Evolutionary conservation across 2,888 invertebrate species (phyloP).

Genomic region (Athripsodes cinereus): DNA sequence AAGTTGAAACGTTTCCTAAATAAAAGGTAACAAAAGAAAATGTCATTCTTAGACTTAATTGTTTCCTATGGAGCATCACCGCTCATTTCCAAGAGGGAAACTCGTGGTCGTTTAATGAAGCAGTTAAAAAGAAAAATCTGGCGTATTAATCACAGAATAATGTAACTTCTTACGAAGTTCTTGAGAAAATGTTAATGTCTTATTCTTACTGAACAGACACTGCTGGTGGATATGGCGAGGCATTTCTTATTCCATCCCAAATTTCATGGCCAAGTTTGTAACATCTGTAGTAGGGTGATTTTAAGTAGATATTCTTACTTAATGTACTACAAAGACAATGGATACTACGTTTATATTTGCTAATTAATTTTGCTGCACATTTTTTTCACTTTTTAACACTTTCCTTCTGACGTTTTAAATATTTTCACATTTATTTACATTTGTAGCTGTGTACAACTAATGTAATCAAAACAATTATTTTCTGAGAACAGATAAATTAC

Average conservation of each 20-base stretch:
- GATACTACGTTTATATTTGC: too few relatives aligned
- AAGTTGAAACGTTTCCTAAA: conserved; percentile 6
- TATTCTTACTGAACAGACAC: neutral
- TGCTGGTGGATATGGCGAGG: neutral
- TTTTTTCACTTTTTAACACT: too few relatives aligned
- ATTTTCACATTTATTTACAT: too few relatives aligned
- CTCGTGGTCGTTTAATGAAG: conserved; percentile 20
- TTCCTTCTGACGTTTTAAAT: too few relatives aligned
- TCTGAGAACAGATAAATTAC: too few relatives aligned
- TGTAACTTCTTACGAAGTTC: neutral
- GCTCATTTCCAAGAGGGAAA: conserved; percentile 9
- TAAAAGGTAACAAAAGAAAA: conserved; percentile 26
- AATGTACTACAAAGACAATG: too few relatives aligned
- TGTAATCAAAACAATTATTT: too few relatives aligned
- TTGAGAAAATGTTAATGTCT: neutral
- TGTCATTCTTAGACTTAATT: conserved; percentile 21
- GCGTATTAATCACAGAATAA: conserved; percentile 5
- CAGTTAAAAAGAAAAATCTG: conserved; percentile 24
- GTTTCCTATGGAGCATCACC: conserved; percentile 22
- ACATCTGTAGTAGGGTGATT: too few relatives aligned
- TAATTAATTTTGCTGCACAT: too few relatives aligned
- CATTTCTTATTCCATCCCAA: neutral
- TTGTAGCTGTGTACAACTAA: too few relatives aligned
- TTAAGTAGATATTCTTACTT: too few relatives aligned
- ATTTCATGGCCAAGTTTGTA: neutral